Evolutionary conservation across 2,888 invertebrate genomes (phyloP).

Genomic region (Cremastinae sp.): DNA sequence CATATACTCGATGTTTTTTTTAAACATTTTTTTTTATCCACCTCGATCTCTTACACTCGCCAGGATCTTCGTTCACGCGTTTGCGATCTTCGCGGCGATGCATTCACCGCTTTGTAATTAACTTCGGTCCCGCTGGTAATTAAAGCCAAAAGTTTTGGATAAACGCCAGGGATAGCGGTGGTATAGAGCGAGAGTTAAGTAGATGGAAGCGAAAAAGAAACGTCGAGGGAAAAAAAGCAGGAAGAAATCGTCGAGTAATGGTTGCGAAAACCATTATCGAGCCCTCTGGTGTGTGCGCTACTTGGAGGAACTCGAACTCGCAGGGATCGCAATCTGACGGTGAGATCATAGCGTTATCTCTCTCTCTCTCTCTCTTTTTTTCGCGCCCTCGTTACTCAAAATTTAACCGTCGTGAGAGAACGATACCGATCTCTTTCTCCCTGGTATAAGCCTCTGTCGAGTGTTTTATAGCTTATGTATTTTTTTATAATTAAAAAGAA

Average conservation of each 20-base stretch:
- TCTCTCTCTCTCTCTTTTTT: slow-evolving; percentile 5
- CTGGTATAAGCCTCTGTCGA: background rate
- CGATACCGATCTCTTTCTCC: slow-evolving; percentile 47
- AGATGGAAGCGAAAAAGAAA: slow-evolving; percentile 31
- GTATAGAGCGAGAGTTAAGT: slow-evolving; percentile 23
- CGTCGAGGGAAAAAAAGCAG: slow-evolving; percentile 9
- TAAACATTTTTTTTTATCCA: no score
- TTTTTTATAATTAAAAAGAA: background rate
- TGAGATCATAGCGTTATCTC: slow-evolving; percentile 35
- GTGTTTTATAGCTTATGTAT: slow-evolving; percentile 38
- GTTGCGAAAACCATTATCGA: slow-evolving; percentile 54
- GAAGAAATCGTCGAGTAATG: slow-evolving; percentile 35
- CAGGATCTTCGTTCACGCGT: slow-evolving; percentile 11
- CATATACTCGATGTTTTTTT: no score
- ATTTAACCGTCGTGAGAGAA: slow-evolving; percentile 56
- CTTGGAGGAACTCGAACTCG: slow-evolving; percentile 43
- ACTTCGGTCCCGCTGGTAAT: slow-evolving; percentile 52
- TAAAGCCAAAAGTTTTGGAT: slow-evolving; percentile 53
- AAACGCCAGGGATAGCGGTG: slow-evolving; percentile 33
- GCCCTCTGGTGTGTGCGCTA: slow-evolving; percentile 42
- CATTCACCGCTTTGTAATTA: slow-evolving; percentile 50
- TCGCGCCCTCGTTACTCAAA: slow-evolving; percentile 57
- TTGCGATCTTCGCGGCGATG: slow-evolving; percentile 31
- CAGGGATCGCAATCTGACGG: slow-evolving; percentile 47
- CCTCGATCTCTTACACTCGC: no score